Conservation (phyloP, 2,113 vertebrate genomes). For the Grantiella picta region DNA sequence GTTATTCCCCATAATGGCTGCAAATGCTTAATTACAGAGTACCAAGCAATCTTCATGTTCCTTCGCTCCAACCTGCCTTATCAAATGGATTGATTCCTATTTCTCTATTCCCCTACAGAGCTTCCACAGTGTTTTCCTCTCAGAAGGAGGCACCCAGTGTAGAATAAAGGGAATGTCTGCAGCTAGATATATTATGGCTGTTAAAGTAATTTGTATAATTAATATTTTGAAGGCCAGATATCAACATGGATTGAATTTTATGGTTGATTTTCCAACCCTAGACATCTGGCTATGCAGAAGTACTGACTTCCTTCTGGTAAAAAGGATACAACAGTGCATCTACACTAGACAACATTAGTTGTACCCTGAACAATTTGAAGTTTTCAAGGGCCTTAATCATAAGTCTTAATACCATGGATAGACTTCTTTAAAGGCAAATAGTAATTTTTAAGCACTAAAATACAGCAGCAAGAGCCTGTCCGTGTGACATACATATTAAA, state of each 20-base stretch:
- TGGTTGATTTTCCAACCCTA: background rate
- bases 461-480: background rate
- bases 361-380: background rate
- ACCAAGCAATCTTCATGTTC: background rate
- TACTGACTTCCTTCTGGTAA: background rate
- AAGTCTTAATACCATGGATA: conserved; percentile 2
- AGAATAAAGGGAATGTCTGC: background rate
- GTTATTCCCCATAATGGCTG: background rate
- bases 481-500: background rate
- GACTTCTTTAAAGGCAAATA: background rate
- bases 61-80: background rate
- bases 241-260: background rate
- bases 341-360: background rate
- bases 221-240: background rate
- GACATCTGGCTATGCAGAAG: background rate
- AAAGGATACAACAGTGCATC: background rate
- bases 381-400: background rate
- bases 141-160: background rate
- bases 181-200: background rate
- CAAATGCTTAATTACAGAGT: background rate
- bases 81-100: background rate
- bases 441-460: background rate
- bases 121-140: background rate
- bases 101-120: background rate
- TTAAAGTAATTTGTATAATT: background rate